phyloP scores from a whole-genome alignment of 2,797 vertebrate species.

The Spinus olivaceus region DNA sequence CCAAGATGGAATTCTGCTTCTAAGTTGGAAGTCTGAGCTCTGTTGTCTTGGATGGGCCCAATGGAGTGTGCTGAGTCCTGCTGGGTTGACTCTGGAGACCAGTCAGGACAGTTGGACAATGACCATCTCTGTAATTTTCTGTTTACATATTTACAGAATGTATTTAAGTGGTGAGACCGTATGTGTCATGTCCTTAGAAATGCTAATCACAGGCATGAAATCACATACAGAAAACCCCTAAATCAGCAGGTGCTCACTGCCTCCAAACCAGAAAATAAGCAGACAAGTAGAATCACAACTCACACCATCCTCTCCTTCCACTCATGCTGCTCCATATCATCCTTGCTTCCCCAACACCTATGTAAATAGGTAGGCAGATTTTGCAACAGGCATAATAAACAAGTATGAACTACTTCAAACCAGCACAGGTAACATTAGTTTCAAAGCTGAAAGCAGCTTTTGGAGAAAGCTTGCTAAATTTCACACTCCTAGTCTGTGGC shows the following conservation, averaged over 20 bases:
- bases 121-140: conserved; percentile 47
- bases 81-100: neutral
- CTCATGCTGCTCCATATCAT: neutral
- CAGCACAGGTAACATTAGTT: neutral
- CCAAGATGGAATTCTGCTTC: neutral
- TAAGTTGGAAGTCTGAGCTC: neutral
- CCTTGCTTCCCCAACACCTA: conserved; percentile 27
- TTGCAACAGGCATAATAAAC: conserved; percentile 12
- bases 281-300: conserved; percentile 49
- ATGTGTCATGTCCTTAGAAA: conserved; percentile 59
- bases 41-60: neutral
- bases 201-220: conserved; percentile 47
- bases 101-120: conserved; percentile 36
- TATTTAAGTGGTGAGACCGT: conserved; percentile 1
- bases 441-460: neutral
- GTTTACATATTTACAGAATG: neutral
- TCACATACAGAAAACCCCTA: conserved; percentile 40
- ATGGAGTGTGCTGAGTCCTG: neutral
- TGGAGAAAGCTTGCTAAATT: neutral
- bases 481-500: neutral
- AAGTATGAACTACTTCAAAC: neutral
- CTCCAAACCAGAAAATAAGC: conserved; percentile 54
- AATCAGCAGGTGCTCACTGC: conserved; percentile 25
- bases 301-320: conserved; percentile 25
- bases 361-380: neutral